phyloP scores from a whole-genome alignment of 1,140 invertebrate species.

The Asbolus verrucosus region DNA sequence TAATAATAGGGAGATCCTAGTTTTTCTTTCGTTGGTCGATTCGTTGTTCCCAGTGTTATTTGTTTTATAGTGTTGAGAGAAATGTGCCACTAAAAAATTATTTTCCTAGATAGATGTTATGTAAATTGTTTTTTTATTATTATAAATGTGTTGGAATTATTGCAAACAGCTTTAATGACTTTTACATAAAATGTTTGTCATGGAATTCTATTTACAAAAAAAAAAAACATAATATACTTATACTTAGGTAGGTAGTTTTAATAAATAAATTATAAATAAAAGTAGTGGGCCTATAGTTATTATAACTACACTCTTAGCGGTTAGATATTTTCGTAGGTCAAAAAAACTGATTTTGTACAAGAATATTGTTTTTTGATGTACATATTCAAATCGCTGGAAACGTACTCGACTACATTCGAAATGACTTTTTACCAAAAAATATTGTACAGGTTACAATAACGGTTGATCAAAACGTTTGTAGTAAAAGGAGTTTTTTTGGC shows the following conservation, averaged over 20 bases:
- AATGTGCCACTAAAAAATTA: constrained; percentile 40
- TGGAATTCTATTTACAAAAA: constrained; percentile 50
- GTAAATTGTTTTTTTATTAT: constrained; percentile 37
- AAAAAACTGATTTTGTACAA: constrained; percentile 48
- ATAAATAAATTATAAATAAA: constrained; percentile 55
- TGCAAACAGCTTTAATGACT: constrained; percentile 33
- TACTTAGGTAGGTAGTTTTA: constrained; percentile 55
- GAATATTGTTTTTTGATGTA: constrained; percentile 20
- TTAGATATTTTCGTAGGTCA: constrained; percentile 53
- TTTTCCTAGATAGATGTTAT: constrained; percentile 11
- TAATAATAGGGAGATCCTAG: not conserved
- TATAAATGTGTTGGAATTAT: constrained; percentile 41
- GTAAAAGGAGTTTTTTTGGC: constrained; percentile 50
- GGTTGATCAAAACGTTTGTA: constrained; percentile 21
- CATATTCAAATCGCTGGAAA: constrained; percentile 8
- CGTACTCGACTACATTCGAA: not conserved
- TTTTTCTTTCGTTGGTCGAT: not conserved
- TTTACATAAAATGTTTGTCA: constrained; percentile 47
- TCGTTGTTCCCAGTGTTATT: constrained; percentile 10
- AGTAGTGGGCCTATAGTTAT: constrained; percentile 60
- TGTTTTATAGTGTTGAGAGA: constrained; percentile 21
- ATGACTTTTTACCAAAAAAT: constrained; percentile 21
- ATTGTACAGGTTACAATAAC: constrained; percentile 32
- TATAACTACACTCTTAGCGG: constrained; percentile 49
- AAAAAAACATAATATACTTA: constrained; percentile 51